These are phyloP conservation scores for Sparus aurata DNA, from an alignment of 2,797 vertebrate genomes.

Conservation along the genomic window DNA sequence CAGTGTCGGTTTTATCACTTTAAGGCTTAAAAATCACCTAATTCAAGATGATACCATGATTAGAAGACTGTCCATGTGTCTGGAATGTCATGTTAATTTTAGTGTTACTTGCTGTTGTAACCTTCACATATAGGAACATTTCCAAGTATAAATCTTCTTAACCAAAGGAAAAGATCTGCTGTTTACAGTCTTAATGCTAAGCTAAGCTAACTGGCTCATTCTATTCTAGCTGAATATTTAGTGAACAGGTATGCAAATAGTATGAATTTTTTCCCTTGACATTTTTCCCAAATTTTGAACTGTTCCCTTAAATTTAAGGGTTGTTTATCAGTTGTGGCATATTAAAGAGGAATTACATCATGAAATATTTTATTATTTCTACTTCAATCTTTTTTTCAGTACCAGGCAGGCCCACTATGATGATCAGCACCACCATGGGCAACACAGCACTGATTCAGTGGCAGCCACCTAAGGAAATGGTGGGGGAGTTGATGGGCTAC, in stretches of 20 bases:
- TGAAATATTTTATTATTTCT: background rate
- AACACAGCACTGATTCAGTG: constrained; percentile 98
- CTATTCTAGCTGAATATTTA: too few relatives aligned
- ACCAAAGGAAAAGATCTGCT: too few relatives aligned
- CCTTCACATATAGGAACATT: background rate
- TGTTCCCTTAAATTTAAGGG: background rate
- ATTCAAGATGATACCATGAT: background rate
- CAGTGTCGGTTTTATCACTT: constrained; percentile 30
- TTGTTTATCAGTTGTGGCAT: background rate
- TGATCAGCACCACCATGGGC: constrained; percentile 96
- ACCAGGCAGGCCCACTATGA: constrained; percentile 96
- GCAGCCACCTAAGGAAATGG: constrained; percentile 97
- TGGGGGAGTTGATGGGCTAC: constrained; percentile 96
- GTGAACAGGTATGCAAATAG: too few relatives aligned
- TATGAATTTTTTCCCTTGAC: too few relatives aligned
- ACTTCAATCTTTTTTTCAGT: constrained; percentile 79
- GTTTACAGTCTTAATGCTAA: background rate
- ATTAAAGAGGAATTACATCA: background rate
- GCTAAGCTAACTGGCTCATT: background rate
- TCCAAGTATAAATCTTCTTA: background rate
- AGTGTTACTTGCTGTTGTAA: background rate
- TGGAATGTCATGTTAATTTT: constrained; percentile 1
- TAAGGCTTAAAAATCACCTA: constrained; percentile 13
- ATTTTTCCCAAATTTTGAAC: background rate
- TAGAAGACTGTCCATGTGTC: background rate